Percentiles rank a stretch among this genome's conserved stretches.
Evolutionary conservation across 2,797 vertebrate genomes (phyloP).

Genomic region (Gorsachius magnificus): DNA sequence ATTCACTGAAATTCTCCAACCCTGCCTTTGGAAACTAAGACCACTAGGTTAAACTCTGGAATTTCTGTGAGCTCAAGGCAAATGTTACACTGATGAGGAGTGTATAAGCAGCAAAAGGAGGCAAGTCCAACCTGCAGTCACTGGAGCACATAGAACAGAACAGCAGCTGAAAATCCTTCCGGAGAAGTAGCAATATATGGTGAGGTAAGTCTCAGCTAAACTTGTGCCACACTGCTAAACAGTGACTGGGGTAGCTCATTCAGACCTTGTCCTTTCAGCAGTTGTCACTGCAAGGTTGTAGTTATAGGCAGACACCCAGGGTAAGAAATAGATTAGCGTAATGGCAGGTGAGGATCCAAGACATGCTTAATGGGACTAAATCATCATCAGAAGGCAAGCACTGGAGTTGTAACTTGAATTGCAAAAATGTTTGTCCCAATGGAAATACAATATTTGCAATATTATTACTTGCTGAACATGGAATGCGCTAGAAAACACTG

Average conservation of each 20-base stretch:
- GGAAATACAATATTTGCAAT: not conserved
- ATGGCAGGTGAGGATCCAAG: not conserved
- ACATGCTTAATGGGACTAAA: not conserved
- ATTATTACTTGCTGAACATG: not conserved
- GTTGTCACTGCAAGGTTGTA: not conserved
- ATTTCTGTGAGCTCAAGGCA: not conserved
- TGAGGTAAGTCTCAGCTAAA: not conserved
- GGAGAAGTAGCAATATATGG: not conserved
- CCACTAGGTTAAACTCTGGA: not conserved
- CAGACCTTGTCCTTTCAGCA: not conserved
- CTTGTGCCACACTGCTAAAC: not conserved
- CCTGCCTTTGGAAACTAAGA: not conserved
- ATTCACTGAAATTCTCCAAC: not conserved
- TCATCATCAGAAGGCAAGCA: not conserved
- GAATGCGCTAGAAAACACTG: not conserved
- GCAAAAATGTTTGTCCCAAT: not conserved
- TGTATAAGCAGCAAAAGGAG: not conserved
- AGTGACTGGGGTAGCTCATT: not conserved
- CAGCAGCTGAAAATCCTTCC: not conserved
- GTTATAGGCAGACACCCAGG: not conserved
- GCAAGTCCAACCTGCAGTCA: not conserved
- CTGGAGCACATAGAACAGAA: not conserved
- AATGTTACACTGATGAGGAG: not conserved
- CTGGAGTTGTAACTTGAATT: not conserved
- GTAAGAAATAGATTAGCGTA: not conserved